Conservation (phyloP, 2,113 vertebrate species). For the Suncus etruscus region DNA sequence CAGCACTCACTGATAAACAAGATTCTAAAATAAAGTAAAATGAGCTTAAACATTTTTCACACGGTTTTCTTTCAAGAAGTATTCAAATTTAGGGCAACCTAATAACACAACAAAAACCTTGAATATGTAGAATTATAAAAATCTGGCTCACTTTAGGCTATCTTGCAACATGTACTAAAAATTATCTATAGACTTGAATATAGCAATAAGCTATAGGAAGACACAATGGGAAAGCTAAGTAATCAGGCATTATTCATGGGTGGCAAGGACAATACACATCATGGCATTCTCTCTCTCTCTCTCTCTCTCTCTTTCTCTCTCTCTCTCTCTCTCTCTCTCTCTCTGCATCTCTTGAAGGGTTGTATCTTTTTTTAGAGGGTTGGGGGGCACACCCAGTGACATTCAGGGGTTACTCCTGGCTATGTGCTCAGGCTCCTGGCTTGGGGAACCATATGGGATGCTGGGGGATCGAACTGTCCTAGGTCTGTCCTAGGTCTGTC, state of each 20-base stretch:
- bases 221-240: neutral
- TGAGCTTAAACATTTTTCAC: neutral
- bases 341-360: neutral
- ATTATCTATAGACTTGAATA: neutral
- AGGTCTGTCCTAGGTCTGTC: too few relatives aligned
- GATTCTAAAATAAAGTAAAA: conserved; percentile 5
- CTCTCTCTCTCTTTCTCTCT: neutral
- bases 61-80: neutral
- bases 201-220: neutral
- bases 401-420: too few relatives aligned
- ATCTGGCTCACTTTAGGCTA: neutral
- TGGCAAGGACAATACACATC: neutral
- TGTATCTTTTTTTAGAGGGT: neutral
- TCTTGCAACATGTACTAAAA: neutral
- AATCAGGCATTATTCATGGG: neutral
- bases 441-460: too few relatives aligned
- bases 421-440: too few relatives aligned
- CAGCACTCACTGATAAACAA: conserved; percentile 6
- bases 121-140: too few relatives aligned
- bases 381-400: too few relatives aligned
- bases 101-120: neutral
- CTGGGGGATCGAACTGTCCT: too few relatives aligned
- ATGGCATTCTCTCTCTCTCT: neutral
- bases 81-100: neutral
- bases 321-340: neutral